Base-by-base conservation (phyloP, 1,140 invertebrate species). In the Arion vulgaris region DNA sequence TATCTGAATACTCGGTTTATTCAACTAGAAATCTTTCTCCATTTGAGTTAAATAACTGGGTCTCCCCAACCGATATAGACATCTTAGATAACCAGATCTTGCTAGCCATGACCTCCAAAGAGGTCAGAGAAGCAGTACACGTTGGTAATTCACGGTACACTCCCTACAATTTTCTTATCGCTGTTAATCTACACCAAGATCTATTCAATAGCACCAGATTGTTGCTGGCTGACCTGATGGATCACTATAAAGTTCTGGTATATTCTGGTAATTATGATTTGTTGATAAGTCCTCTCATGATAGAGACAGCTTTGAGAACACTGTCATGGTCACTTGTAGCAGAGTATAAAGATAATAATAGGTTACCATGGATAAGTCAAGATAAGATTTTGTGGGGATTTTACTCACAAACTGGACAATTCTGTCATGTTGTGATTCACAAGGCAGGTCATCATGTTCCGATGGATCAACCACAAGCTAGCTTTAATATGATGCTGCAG, bases 221-320 rank as follows among this genome's bases (percentile, higher is more conserved):
- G 4, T 38, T 68, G 39, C 36, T 79, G 23, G 36, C 77, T 2
- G 36, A 17, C 19, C 32, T 79, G 11, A 34, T 79, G 45, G 62
- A 79, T 26, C 39, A 68, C 26, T 79, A 79, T 38, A 79, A 79
- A 28, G 77, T 79, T 38, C 36, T 79, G 2, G 28, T 79, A 0
- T 39, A 17, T 39, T 36, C 34, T 32, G 77, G 77, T 15, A 36
- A 68, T 28, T 28, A 68, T 36, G 77, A 79, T 36, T 11, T 32
- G 9, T 0, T 68, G 9, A 28, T 79, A 13, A 66, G 5, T 39
- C 39, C 53, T 38, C 0, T 34, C 15, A 41, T 45, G 62, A 17
- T 69, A 13, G 77, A 79, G 26, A 57, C 57, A 5, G 53, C 23
- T 4, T 36, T 79, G 34, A 5, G 39, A 13, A 41, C 53, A 5